Evolutionary conservation across 2,113 vertebrate species (phyloP).

Genomic region (Brienomyrus longianalis): DNA sequence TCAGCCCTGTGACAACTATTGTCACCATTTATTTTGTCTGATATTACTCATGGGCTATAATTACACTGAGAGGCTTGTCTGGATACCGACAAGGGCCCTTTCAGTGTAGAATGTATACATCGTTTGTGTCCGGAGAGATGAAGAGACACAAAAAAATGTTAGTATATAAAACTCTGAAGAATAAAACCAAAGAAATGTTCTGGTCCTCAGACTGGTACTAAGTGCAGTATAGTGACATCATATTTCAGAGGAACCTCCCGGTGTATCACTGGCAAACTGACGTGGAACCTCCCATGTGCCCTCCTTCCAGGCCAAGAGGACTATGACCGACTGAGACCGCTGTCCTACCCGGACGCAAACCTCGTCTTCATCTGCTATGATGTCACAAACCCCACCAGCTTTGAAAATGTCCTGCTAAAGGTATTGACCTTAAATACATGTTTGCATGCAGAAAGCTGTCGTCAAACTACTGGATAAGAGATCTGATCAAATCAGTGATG

Average conservation of each 20-base stretch:
- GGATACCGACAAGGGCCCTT: too few species aligned
- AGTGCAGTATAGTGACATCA: background rate
- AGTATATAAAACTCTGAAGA: background rate
- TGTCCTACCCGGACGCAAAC: constrained; percentile 71
- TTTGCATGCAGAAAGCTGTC: background rate
- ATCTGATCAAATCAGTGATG: background rate
- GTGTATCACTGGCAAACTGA: background rate
- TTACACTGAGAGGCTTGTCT: background rate
- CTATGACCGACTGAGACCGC: constrained; percentile 64
- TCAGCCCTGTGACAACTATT: background rate
- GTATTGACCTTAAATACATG: constrained; percentile 42
- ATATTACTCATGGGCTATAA: background rate
- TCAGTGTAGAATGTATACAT: too few species aligned
- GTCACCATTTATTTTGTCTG: background rate
- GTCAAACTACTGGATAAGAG: background rate
- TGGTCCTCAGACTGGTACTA: background rate
- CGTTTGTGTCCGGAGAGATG: too few species aligned
- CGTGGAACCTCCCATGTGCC: background rate
- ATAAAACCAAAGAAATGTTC: background rate
- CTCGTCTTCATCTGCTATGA: constrained; percentile 71
- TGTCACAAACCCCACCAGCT: constrained; percentile 71
- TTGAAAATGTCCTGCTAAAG: constrained; percentile 68
- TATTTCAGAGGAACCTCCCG: background rate
- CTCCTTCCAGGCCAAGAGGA: constrained; percentile 68
- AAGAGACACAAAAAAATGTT: background rate